Percentiles rank a stretch among this genome's conserved stretches.
phyloP scores from a whole-genome alignment of 2,797 vertebrate species.

The Chrysolophus pictus region DNA sequence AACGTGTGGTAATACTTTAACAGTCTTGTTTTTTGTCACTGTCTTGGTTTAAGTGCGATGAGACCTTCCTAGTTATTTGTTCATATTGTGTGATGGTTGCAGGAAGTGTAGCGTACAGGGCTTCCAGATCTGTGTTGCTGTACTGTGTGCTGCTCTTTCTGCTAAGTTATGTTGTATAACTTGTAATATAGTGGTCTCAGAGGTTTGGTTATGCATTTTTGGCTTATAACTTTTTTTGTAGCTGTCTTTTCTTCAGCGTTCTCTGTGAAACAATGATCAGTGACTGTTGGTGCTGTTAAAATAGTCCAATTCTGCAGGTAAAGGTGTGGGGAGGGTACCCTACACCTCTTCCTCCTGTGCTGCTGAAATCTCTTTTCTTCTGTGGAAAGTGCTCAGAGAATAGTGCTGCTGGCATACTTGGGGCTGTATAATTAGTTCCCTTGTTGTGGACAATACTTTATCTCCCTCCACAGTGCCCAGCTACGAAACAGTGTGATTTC shows the following conservation, averaged over 20 bases:
- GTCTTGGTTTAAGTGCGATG: not conserved
- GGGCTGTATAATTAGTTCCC: not conserved
- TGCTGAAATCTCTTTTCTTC: not conserved
- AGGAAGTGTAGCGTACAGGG: not conserved
- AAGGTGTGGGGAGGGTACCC: not conserved
- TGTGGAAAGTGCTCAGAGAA: not conserved
- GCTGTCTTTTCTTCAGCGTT: not conserved
- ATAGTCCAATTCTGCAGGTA: not conserved
- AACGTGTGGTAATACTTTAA: not conserved
- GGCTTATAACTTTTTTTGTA: not conserved
- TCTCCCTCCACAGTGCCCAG: not conserved
- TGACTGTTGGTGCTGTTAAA: not conserved
- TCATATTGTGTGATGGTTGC: not conserved
- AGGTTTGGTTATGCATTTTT: not conserved
- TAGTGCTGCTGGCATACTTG: not conserved
- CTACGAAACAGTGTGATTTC: not conserved
- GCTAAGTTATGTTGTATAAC: not conserved
- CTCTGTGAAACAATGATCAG: not conserved
- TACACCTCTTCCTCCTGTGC: not conserved
- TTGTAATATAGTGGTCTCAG: not conserved
- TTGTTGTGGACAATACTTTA: not conserved
- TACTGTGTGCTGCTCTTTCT: not conserved
- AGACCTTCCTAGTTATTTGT: not conserved
- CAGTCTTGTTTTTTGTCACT: accelerated
- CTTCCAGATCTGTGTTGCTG: not conserved